These are phyloP conservation scores for Astropecten irregularis DNA, from an alignment of 53 echinoderm and acorn worm species.

Conservation along the genomic window DNA sequence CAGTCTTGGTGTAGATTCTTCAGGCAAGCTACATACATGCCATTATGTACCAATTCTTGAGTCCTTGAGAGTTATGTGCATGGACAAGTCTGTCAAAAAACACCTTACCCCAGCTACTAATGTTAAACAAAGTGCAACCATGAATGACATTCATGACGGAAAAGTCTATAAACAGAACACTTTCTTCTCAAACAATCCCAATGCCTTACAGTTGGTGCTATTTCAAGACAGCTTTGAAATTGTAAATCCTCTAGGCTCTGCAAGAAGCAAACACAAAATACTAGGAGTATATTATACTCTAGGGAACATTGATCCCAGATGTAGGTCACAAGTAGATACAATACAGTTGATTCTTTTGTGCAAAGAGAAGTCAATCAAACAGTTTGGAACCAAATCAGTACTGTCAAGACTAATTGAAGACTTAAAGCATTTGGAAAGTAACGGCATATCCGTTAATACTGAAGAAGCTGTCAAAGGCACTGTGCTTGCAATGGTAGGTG, in stretches of 20 bases:
- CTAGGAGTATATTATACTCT: slow-evolving; percentile 65
- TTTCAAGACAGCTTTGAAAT: slow-evolving; percentile 66
- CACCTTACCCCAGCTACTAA: neutral
- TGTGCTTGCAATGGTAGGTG: slow-evolving; percentile 55
- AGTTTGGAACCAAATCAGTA: slow-evolving; percentile 32
- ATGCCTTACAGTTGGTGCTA: slow-evolving; percentile 45
- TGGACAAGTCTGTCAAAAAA: slow-evolving; percentile 37
- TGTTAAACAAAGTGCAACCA: neutral
- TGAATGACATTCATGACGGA: slow-evolving; percentile 40
- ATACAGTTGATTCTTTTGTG: slow-evolving; percentile 60
- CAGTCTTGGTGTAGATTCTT: slow-evolving; percentile 41
- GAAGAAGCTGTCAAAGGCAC: slow-evolving; percentile 41
- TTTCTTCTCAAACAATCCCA: neutral
- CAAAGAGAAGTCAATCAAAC: slow-evolving; percentile 47
- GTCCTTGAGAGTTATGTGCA: slow-evolving; percentile 28
- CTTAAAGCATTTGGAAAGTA: slow-evolving; percentile 41
- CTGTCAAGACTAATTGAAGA: slow-evolving; percentile 45
- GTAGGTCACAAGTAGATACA: slow-evolving; percentile 57
- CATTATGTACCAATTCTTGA: slow-evolving; percentile 75
- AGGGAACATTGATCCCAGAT: slow-evolving; percentile 54
- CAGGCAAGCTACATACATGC: neutral
- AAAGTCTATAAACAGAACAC: slow-evolving; percentile 34
- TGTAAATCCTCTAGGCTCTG: slow-evolving; percentile 63
- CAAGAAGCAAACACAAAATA: slow-evolving; percentile 67
- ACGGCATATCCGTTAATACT: slow-evolving; percentile 40